Percentiles rank a stretch among this genome's conserved stretches.
Conservation (phyloP, 2,888 invertebrate genomes). For the Apeira syringaria region DNA sequence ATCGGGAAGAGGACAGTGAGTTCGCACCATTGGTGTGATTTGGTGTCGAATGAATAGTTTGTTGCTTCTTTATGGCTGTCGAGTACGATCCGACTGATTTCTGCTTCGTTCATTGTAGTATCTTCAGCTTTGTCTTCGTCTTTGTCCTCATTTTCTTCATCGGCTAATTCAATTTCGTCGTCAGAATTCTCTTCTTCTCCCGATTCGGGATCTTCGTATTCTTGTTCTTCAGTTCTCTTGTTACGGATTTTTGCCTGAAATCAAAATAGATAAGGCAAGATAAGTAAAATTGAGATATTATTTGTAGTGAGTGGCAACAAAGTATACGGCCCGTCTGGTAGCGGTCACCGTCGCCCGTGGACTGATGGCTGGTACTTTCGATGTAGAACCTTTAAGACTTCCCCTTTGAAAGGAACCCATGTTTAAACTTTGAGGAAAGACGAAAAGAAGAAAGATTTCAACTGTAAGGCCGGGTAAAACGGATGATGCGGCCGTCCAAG, state of each 20-base stretch:
- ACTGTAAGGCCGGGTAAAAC: no score
- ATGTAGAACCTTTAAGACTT: no score
- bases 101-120: conserved; percentile 30
- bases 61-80: conserved; percentile 68
- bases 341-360: no score
- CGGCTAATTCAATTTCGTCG: conserved; percentile 63
- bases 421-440: no score
- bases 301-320: no score
- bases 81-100: conserved; percentile 63
- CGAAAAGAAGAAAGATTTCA: no score
- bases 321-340: no score
- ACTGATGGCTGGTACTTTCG: no score
- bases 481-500: no score
- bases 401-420: no score
- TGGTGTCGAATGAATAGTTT: conserved; percentile 90
- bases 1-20: conserved; percentile 88
- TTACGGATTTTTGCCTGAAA: conserved; percentile 79
- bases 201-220: conserved; percentile 87
- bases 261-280: conserved; percentile 6
- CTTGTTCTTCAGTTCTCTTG: conserved; percentile 84
- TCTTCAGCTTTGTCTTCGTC: conserved; percentile 50
- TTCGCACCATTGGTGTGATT: conserved; percentile 92
- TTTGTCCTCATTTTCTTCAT: conserved; percentile 47
- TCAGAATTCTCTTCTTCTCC: conserved; percentile 82
- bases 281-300: no score